Conservation (phyloP, 2,797 vertebrate genomes). For the Morus bassanus region DNA sequence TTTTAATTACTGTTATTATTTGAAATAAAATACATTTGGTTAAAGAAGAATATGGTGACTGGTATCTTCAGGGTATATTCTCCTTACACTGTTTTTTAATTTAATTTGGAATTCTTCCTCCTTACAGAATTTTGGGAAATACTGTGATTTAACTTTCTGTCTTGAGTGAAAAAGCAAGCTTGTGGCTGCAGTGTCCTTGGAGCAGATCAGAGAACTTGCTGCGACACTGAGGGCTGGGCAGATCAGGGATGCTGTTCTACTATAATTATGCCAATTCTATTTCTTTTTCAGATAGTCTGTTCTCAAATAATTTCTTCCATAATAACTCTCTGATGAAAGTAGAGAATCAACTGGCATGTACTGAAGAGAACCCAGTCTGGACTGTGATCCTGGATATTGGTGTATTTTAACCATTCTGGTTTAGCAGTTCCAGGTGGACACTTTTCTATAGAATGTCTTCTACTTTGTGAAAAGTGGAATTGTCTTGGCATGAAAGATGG, state of each 20-base stretch:
- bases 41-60: background rate
- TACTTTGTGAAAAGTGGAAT: background rate
- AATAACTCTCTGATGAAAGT: background rate
- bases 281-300: background rate
- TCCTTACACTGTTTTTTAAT: background rate
- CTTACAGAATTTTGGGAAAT: background rate
- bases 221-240: background rate
- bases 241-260: background rate
- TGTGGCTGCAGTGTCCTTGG: background rate
- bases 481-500: background rate
- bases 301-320: background rate
- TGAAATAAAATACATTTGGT: constrained; percentile 13
- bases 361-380: background rate
- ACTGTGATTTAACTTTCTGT: background rate
- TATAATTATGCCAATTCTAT: background rate
- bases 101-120: background rate
- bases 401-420: background rate
- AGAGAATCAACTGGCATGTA: background rate
- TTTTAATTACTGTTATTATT: constrained; percentile 55
- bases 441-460: background rate
- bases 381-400: background rate
- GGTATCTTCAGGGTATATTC: background rate
- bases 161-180: background rate
- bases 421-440: background rate
- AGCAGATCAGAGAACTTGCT: background rate